Percentiles rank a stretch among this genome's conserved stretches.
Evolutionary conservation across 2,797 vertebrate genomes (phyloP).

Genomic region (Salarias fasciatus): DNA sequence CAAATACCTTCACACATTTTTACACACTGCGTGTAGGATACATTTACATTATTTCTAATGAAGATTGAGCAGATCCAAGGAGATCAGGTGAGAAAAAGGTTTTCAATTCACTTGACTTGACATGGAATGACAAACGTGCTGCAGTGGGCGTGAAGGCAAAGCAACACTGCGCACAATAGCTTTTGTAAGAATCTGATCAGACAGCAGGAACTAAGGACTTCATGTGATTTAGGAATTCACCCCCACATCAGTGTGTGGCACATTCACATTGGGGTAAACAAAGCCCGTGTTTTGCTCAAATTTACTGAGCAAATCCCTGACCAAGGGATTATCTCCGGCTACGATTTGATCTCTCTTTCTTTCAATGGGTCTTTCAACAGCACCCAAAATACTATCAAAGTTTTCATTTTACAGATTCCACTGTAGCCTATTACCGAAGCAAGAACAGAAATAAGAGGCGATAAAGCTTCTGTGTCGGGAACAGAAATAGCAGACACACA

Average conservation of each 20-base stretch:
- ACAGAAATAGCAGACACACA: slow-evolving; percentile 3
- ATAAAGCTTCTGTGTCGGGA: not conserved
- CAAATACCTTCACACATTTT: no score
- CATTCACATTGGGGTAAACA: slow-evolving; percentile 17
- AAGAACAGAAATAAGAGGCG: not conserved
- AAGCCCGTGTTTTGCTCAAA: slow-evolving; percentile 5
- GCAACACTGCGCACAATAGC: no score
- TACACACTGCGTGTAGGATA: no score
- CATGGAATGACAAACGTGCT: no score
- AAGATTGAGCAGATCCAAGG: no score
- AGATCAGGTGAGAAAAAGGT: no score
- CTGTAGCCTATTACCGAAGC: not conserved
- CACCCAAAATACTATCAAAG: slow-evolving; percentile 3
- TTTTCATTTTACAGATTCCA: not conserved
- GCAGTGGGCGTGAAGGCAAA: no score
- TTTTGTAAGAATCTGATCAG: not conserved
- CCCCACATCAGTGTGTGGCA: slow-evolving; percentile 18
- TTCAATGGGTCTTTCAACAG: not conserved
- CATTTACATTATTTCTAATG: no score
- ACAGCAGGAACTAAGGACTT: not conserved
- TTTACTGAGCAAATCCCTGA: slow-evolving; percentile 6
- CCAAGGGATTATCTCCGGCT: not conserved
- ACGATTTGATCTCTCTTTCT: not conserved
- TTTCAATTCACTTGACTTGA: no score
- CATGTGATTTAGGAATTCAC: slow-evolving; percentile 2